Percentiles rank a stretch among this genome's conserved stretches.
These are phyloP conservation scores for Thrips palmi DNA, from an alignment of 1,140 invertebrate genomes.

Conservation along the genomic window DNA sequence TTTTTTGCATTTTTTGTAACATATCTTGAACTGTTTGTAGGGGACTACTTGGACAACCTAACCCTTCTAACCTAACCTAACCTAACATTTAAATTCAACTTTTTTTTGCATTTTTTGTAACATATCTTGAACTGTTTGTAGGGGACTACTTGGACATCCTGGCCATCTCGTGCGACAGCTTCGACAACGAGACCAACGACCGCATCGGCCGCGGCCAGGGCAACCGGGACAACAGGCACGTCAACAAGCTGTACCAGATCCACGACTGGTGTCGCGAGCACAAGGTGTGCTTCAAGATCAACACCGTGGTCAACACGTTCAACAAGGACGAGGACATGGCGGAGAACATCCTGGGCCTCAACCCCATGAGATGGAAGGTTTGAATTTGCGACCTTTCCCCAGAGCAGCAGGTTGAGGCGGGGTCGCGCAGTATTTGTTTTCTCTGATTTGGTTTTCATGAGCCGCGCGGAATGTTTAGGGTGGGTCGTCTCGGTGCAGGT, in stretches of 20 bases:
- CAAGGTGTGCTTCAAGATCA: slow-evolving; percentile 29
- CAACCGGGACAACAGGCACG: slow-evolving; percentile 22
- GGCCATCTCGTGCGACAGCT: slow-evolving; percentile 27
- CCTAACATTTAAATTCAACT: neutral
- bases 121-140: slow-evolving; percentile 6
- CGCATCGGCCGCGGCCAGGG: slow-evolving; percentile 24
- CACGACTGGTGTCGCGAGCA: slow-evolving; percentile 24
- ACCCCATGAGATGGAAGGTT: slow-evolving; percentile 27
- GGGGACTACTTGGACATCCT: slow-evolving; percentile 23
- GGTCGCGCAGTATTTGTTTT: too few relatives aligned
- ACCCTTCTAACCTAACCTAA: too few relatives aligned
- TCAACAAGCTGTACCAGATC: slow-evolving; percentile 23
- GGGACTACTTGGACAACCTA: slow-evolving; percentile 23
- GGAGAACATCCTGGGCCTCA: slow-evolving; percentile 21
- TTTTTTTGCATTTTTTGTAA: too few relatives aligned
- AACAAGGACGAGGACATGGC: slow-evolving; percentile 28
- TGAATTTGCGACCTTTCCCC: neutral
- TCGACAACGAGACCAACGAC: slow-evolving; percentile 24
- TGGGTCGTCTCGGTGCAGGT: too few relatives aligned
- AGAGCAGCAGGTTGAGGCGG: too few relatives aligned
- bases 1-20: too few relatives aligned
- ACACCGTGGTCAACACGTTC: slow-evolving; percentile 29
- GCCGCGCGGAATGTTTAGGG: too few relatives aligned
- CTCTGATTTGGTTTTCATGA: too few relatives aligned
- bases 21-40: slow-evolving; percentile 8